A percentile compares a stretch with the other conserved stretches of the same genome.
phyloP scores from a whole-genome alignment of 2,113 vertebrate species.

The Taxidea taxus region DNA sequence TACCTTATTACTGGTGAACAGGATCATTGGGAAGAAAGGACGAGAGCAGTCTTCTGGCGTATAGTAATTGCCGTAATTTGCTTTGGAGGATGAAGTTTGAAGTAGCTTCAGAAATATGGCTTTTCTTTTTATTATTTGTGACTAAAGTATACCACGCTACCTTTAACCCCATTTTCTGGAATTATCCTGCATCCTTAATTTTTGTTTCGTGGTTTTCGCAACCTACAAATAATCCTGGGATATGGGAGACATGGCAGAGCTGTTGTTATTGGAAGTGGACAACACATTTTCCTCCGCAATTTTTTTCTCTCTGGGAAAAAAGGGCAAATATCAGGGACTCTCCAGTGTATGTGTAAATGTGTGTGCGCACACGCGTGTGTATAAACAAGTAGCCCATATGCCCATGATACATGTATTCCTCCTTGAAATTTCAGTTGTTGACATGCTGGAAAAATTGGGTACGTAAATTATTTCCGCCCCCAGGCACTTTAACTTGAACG shows the following conservation, averaged over 20 bases:
- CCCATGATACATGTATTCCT: not conserved
- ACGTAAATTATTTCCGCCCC: slow-evolving; percentile 76
- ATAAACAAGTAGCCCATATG: slow-evolving; percentile 26
- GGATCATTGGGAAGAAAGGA: slow-evolving; percentile 52
- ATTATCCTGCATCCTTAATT: not conserved
- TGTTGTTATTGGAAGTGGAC: not conserved
- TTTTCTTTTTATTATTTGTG: not conserved
- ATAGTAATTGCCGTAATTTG: not conserved
- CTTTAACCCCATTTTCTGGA: not conserved
- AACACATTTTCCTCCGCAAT: not conserved
- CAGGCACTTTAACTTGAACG: slow-evolving; percentile 54
- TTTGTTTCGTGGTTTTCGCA: not conserved
- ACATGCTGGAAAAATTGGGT: slow-evolving; percentile 70
- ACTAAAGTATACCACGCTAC: not conserved
- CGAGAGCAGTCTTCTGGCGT: not conserved
- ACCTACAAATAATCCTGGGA: not conserved
- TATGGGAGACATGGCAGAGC: fast-evolving
- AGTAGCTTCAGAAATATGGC: not conserved
- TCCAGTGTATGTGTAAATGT: not conserved
- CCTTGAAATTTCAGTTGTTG: slow-evolving; percentile 71
- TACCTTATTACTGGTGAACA: slow-evolving; percentile 51
- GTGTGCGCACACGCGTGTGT: not conserved
- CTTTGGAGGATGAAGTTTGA: not conserved
- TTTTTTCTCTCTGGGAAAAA: not conserved
- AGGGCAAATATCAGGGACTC: slow-evolving; percentile 3